Base-by-base conservation (phyloP, 2,113 vertebrate species). In the Hipposideros armiger region DNA sequence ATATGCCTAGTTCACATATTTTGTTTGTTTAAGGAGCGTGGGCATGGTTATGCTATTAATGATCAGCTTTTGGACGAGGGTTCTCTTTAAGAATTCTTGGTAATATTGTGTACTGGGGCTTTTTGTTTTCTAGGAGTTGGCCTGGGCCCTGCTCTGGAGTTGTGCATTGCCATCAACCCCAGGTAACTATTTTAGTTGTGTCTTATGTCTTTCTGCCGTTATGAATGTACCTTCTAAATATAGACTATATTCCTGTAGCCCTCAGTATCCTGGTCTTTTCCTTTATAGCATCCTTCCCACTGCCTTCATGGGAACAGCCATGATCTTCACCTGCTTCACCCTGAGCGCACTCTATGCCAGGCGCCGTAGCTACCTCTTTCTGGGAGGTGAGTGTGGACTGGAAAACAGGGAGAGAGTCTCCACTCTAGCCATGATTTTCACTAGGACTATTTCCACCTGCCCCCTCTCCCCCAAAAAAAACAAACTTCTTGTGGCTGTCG, bases 361-460 rank as follows among this genome's bases (percentile, higher is more conserved):
- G 94, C 99, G 99, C 97, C 99, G 99, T 95, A 99, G 98, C 95
- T 99, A 99, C 98, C 99, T 99, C 95, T 99, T 99, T 97, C 98
- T 99, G 0, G 99, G 99, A 98, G 99, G 99, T 99, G 97, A 98
- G 95, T 16, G 4, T 77, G 81, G 26, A 14, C 11, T 6, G 32
- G 45, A 14, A 58, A 90, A 69, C 8, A 47, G 32, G 54, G 14
- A 4, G 13, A 36, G 0, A 16, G 45, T 67, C 30, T 32, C 14
- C 5, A 0, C 0, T 15, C 0, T 52, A 36, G 24, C 2, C 40
- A 5, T 22, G 69, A 10, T 54, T 64, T 11, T 42, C 3, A 14
- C 52, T 22, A 60, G 36, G 14, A 40, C 42, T 5, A 4, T n/a
- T 40, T 42, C 32, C 14, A 36, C 36, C 9, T 47, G 10, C 5